Evolutionary conservation across 2,113 vertebrate species (phyloP), one percentile per base, ranked within the genome.

Genomic region (Solea senegalensis): DNA sequence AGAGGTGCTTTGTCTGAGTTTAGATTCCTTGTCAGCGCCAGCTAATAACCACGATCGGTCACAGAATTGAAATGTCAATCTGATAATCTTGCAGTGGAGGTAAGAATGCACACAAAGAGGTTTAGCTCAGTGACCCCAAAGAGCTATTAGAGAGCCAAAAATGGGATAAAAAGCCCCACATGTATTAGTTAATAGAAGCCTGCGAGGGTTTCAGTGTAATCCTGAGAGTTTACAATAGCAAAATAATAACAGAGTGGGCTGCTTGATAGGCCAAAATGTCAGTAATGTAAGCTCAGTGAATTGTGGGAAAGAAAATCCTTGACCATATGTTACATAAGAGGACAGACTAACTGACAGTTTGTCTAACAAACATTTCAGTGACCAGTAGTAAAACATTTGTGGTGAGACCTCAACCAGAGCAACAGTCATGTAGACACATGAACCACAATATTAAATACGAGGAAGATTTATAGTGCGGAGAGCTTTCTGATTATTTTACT

Each of bases 301-400:
- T 69, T 84, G 63, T 77, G 70, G 61, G 81, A 75, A 84, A 67
- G 3, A 11, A 44, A 74, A 59, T 4, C 21, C 39, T n/a, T 15
- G 69, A 73, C 77, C 69, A 46, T 68, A 71, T 50, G 61, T 85
- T 85, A 46, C 61, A 73, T 85, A 65, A 80, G 65, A 76, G 51
- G 54, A 13, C 39, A 60, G 27, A 59, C 57, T 8, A 9, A 49
- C 41, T 72, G 71, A 34, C 55, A 56, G 58, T 45, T 7, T 1
- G 61, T 54, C 54, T 3, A 10, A 48, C 34, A 56, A 59, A 48
- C 43, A 63, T 77, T 70, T 74, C 6, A 69, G 49, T 66, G 54
- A 69, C 6, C 7, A 14, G 12, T 6, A 14, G 39, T 65, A 6
- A 56, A 74, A 44, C 46, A 69, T 65, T 49, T 78, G 59, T 61